Percentiles rank a stretch among this genome's conserved stretches.
Conservation (phyloP, 2,888 invertebrate genomes). For the Pteria penguin region DNA sequence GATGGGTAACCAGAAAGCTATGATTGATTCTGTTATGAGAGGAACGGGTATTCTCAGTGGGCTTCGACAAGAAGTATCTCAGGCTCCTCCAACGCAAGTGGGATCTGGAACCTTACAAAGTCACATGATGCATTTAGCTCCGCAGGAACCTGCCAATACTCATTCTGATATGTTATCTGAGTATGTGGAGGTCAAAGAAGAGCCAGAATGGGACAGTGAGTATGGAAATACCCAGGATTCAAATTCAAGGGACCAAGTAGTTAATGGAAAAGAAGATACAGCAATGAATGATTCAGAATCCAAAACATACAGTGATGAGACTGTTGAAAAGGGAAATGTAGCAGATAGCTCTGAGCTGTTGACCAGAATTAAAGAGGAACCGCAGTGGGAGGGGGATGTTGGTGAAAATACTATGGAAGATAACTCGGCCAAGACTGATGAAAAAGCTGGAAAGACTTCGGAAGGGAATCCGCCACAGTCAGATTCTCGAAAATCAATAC, state of each 20-base stretch:
- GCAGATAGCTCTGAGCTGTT: background rate
- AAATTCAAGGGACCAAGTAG: background rate
- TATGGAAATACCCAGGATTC: conserved; percentile 4
- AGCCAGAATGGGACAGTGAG: conserved; percentile 29
- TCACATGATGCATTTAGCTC: background rate
- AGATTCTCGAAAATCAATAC: conserved; percentile 26
- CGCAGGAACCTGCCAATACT: background rate
- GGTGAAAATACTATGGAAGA: conserved; percentile 10
- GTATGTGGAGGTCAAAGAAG: conserved; percentile 9
- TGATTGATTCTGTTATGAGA: background rate
- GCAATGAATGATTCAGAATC: background rate
- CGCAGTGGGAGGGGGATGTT: conserved; percentile 22
- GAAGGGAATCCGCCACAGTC: background rate
- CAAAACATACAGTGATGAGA: background rate
- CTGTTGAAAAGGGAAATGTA: background rate
- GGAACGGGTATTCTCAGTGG: background rate
- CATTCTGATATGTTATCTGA: background rate
- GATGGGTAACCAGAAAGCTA: background rate
- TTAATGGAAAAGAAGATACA: background rate
- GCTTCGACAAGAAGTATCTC: background rate
- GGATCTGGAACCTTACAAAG: too few relatives aligned
- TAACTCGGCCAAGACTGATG: background rate
- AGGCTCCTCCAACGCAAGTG: too few relatives aligned
- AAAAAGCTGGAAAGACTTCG: background rate
- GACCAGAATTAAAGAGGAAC: conserved; percentile 17